Conservation (phyloP, 2,888 invertebrate genomes). For the Stenoptilia bipunctidactyla region DNA sequence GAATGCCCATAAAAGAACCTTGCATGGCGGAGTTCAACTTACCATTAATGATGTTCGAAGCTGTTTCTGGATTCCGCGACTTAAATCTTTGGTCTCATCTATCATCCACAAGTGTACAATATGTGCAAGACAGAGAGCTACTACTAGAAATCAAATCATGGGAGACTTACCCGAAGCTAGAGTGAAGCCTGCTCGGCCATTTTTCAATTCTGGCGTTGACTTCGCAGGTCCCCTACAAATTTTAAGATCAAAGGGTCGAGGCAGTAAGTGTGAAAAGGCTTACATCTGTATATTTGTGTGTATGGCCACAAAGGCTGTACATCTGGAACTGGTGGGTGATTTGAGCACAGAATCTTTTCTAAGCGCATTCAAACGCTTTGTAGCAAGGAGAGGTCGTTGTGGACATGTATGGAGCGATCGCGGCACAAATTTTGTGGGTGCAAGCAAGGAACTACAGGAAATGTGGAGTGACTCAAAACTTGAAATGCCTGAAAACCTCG, state of each 20-base stretch:
- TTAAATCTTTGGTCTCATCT: conserved; percentile 5
- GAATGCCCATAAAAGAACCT: conserved; percentile 3
- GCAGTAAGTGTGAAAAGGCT: conserved; percentile 9
- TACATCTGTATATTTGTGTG: conserved; percentile 16
- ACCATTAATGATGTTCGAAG: conserved; percentile 10
- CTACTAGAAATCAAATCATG: conserved; percentile 10
- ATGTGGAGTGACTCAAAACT: too few species aligned
- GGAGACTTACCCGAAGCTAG: conserved; percentile 10
- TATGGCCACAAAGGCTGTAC: conserved; percentile 15
- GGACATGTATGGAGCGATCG: too few species aligned
- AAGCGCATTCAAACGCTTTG: too few species aligned
- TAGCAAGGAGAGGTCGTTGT: too few species aligned
- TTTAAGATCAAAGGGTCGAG: conserved; percentile 13
- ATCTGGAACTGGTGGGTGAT: conserved; percentile 11
- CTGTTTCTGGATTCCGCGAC: conserved; percentile 13
- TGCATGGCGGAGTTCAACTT: conserved; percentile 13
- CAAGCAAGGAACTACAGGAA: too few species aligned
- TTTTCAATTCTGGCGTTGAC: conserved; percentile 13
- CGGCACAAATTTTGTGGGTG: too few species aligned
- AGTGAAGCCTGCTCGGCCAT: conserved; percentile 11
- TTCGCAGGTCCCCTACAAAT: conserved; percentile 15
- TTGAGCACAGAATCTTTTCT: too few species aligned
- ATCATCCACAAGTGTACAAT: conserved; percentile 11
- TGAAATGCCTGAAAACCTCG: too few species aligned
- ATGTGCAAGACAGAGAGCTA: conserved; percentile 11